Conservation (phyloP, 2,797 vertebrate species). For the Myotis vivesi region DNA sequence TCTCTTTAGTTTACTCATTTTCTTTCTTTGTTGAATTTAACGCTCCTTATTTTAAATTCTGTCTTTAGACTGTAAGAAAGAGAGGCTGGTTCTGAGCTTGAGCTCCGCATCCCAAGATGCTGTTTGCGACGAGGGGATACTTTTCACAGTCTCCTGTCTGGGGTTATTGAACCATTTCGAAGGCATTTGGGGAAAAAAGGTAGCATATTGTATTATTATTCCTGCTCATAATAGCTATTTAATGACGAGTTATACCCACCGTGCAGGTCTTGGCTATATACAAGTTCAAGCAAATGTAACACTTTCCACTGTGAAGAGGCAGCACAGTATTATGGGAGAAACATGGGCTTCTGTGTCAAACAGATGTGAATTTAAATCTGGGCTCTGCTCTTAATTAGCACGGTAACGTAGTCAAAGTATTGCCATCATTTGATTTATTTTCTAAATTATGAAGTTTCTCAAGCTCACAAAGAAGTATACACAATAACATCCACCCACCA, state of each 20-base stretch:
- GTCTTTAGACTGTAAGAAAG: neutral
- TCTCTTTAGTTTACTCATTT: neutral
- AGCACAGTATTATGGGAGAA: neutral
- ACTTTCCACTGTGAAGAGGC: neutral
- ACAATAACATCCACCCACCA: neutral
- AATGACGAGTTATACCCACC: neutral
- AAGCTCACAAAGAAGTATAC: neutral
- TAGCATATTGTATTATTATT: neutral
- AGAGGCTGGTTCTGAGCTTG: neutral
- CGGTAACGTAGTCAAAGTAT: neutral
- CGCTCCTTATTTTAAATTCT: neutral
- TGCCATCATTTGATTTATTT: neutral
- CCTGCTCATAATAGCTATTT: neutral
- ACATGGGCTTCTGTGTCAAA: neutral
- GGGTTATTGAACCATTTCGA: neutral
- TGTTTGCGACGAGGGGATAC: neutral
- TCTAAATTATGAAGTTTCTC: constrained; percentile 5
- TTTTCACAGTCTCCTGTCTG: neutral
- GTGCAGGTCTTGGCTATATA: neutral
- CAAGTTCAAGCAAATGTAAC: neutral
- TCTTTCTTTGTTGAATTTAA: neutral
- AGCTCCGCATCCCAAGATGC: neutral
- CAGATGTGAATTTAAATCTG: neutral
- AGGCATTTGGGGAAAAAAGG: neutral
- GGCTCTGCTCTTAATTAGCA: constrained; percentile 5